Conservation (phyloP, 2,888 invertebrate species). For the Eilema depressum region DNA sequence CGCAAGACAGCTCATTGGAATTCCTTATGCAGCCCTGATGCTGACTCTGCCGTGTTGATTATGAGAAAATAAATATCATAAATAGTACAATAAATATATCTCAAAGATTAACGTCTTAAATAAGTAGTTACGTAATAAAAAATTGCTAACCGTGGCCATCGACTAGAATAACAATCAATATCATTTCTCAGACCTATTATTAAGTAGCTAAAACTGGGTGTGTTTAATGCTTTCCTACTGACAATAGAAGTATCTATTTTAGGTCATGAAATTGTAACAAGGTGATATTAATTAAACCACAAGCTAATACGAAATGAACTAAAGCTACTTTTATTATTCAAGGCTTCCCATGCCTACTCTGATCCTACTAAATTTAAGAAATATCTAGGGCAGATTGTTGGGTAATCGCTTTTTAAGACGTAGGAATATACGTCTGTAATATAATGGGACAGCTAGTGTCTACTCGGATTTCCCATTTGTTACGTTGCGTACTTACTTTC, state of each 20-base stretch:
- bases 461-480: too few species aligned
- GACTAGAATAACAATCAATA: conserved; percentile 3
- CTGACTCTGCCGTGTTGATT: neutral
- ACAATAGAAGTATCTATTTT: conserved; percentile 12
- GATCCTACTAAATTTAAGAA: neutral
- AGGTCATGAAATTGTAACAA: conserved; percentile 10
- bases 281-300: neutral
- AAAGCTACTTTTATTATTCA: neutral
- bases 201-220: conserved; percentile 10
- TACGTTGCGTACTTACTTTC: too few species aligned
- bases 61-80: neutral
- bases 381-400: neutral
- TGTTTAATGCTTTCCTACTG: conserved; percentile 7
- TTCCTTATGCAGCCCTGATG: neutral
- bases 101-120: neutral
- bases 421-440: too few species aligned
- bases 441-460: too few species aligned
- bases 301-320: neutral
- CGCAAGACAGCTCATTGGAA: neutral
- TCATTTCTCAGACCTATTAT: conserved; percentile 18
- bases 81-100: neutral
- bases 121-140: neutral
- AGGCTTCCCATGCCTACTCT: neutral
- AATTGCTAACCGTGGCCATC: conserved; percentile 1
- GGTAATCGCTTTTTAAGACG: too few species aligned